Base-by-base conservation (phyloP, 2,797 vertebrate genomes). In the Toxotes lorentzi region DNA sequence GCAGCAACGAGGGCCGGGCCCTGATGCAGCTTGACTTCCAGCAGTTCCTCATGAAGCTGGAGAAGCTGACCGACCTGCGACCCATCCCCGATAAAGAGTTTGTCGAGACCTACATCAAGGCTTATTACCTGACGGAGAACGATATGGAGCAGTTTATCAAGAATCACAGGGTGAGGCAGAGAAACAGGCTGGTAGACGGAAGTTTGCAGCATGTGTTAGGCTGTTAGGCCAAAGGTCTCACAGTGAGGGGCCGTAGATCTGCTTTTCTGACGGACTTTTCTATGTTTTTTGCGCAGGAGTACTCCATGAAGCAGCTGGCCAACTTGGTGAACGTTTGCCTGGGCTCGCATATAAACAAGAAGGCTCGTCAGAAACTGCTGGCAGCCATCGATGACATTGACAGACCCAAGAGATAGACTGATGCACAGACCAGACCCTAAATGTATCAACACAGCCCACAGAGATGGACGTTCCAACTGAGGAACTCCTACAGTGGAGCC, bases 141-240 rank as follows among this genome's bases (percentile, higher is more conserved):
- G 98, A 99, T 89, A 99, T 99, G 98, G 98, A 99, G 87, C 93
- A 96, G 91, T 99, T 99, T 91, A 99, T 99, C 93, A 99, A 99
- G 92, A 99, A 98, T 63, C 98, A 99, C 83, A 94, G 98, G 95
- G 98, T 99, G 67, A 34, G 73, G 13, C 19, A 0, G 0, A 2
- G 34, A 40, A 13, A 23, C 27, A 4, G 14, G n/a, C 47, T 24
- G 56, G 9, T 13, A 2, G 53, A 32, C 13, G 41, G n/a, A 48
- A 17, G 45, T 21, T 21, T 4, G 45, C 21, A 38, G 32, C 14
- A 1, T 40, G 14, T 30, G 51, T 30, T 47, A 1, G 10, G 16
- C 6, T 23, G 43, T 11, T 56, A 4, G 40, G 40, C 12, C 53
- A 56, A 35, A 35, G 10, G 10, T n/a, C 34, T 24, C 23, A 2